Evolutionary conservation across 2,888 invertebrate species (phyloP), one percentile per base, ranked within the genome.

Genomic region (Antheraea yamamai): DNA sequence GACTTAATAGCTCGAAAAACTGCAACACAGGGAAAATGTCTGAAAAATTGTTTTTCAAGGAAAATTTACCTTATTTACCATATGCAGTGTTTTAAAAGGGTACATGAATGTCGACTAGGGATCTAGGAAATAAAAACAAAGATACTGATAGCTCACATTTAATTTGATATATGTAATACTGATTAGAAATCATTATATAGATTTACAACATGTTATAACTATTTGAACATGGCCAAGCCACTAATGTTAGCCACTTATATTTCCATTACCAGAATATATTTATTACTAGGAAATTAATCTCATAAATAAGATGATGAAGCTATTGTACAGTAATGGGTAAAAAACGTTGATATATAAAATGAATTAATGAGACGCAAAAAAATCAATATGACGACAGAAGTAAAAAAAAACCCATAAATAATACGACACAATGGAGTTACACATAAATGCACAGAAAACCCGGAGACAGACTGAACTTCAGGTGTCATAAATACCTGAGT

Each of bases 81-180:
- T n/a, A 39, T 14, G 16, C 12, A 39, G 2, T 8, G 20, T 16
- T 30, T 16, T 4, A 35, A 0, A n/a, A 39, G 70, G 30, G 20
- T 7, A 70, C 26, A 4, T 66, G 16, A 70, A 35, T 20, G 35
- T n/a, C 39, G 16, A 70, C 4, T 39, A 20, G 64, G 64, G 7
- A 39, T 39, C 39, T 70, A 39, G n/a, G n/a, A 23, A 70, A 70
- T 70, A 39, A 70, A 70, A 70, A 39, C 35, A 70, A 66, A n/a
- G 1, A n/a, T 10, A 39, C 16, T 70, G 4, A 70, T 39, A 70
- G 39, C 39, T 70, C 4, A 39, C 12, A 39, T 70, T 70, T 70
- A 78, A 79, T 80, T 66, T 73, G 76, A 74, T 75, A 51, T 66
- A 72, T 52, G 77, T 82, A 87, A 83, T 85, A 85, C 83, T 84